Evolutionary conservation across 2,888 invertebrate species (phyloP), one percentile per base, ranked within the genome.

Genomic region (Chloroclysta siterata): DNA sequence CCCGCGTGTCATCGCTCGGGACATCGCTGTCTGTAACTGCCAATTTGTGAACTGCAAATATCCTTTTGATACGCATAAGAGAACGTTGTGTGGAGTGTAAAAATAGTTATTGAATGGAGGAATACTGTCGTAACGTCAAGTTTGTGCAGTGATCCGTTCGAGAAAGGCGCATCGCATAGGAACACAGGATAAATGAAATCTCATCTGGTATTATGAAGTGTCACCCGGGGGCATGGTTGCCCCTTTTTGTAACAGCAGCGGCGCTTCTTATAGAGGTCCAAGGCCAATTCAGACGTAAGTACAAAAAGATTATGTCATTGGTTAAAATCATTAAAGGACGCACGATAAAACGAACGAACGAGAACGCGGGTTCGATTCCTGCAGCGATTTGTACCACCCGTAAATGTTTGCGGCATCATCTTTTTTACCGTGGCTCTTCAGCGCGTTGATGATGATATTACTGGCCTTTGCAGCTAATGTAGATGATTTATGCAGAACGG

Each of bases 261-360:
- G 63, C 72, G n/a, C 65, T 75, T 50, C 51, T 79, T 36, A 59
- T 70, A 42, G 69, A 76, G 50, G 77, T 77, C 14, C 76, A 76
- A 42, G 76, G 82, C 8, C 86, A 89, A 55, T 72, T 83, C 65
- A 72, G 61, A 70, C 85, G 90, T 90, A 80, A 89, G 90, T 90
- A 88, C n/a, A 6, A 33, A 22, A 22, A 1, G 1, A 28, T 11
- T 2, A 48, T n/a, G n/a, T n/a, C n/a, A n/a, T n/a, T n/a, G n/a
- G n/a, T n/a, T n/a, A n/a, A n/a, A n/a, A n/a, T n/a, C n/a, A n/a
- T n/a, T n/a, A n/a, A n/a, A n/a, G n/a, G n/a, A 2, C 36, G n/a
- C n/a, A 39, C 36, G 8, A 39, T 2, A 39, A 1, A 11, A 10
- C 11, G 10, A 39, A 39, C 36, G 4, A 33, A 39, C 8, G 11